Base-by-base conservation (phyloP, 2,113 vertebrate genomes). In the Alosa alosa region DNA sequence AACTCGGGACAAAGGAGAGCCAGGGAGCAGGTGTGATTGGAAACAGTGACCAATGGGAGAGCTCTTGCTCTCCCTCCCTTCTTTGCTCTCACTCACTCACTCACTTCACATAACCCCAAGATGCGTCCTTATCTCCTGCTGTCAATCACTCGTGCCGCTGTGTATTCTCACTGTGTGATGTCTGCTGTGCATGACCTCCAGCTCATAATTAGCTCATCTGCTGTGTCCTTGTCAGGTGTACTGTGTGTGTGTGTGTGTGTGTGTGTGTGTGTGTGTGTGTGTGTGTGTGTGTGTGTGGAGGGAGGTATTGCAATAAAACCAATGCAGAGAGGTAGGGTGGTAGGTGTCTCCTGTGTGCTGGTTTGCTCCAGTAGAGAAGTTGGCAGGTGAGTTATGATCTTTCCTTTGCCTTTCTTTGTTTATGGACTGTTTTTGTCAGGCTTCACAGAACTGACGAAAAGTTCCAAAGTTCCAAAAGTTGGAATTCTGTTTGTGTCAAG, bases 11-110 rank as follows among this genome's bases (percentile, higher is more conserved):
- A 6, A 90, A 72, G 84, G 57, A 84, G 82, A 86, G 86, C 36
- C 72, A 81, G 85, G 83, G 86, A 89, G 91, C 94, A 95, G 94
- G 91, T 94, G 92, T 91, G 92, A 36, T 68, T 88, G 88, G 86
- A 89, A 90, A 91, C 83, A 85, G 83, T 91, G 89, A 84, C 84
- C 87, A 20, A 82, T 85, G 50, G 86, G 82, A 92, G 85, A 88
- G 82, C 81, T 88, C 83, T 84, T 4, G 72, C 25, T 86, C 31
- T 84, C n/a, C 78, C 85, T 81, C 31, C 4, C 72, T 15, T 64
- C 60, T n/a, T 22, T 64, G n/a, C 60, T 64, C 60, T 64, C 60
- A 25, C 64, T 72, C 25, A 9, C 22, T 72, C n/a, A 9, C n/a
- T 72, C 64, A n/a, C 20, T 81, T 64, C 84, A 57, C 83, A 50